Evolutionary conservation across 1,140 invertebrate species (phyloP).

Genomic region (Aphaenogaster ashmeadi): DNA sequence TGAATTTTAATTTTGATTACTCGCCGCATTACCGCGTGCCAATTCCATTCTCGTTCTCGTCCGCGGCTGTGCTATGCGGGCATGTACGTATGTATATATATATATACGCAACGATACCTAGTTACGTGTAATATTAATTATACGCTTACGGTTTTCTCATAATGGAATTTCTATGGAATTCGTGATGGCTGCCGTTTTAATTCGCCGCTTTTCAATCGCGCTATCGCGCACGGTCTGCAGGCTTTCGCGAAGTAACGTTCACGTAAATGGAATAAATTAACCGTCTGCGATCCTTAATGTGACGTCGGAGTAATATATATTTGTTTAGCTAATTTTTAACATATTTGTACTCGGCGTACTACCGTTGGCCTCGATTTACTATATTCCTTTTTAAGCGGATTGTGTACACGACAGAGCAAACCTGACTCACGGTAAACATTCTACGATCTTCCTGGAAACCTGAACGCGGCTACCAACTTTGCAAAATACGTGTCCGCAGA

Average conservation of each 20-base stretch:
- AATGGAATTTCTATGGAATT: slow-evolving; percentile 57
- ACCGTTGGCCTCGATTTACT: slow-evolving; percentile 46
- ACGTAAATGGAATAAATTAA: slow-evolving; percentile 61
- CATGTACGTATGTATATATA: neutral
- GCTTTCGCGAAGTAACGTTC: neutral
- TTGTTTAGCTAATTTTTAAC: slow-evolving; percentile 68
- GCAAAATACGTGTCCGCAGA: slow-evolving; percentile 81
- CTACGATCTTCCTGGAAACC: slow-evolving; percentile 79
- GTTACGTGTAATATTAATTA: slow-evolving; percentile 62
- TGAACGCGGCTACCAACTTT: slow-evolving; percentile 82
- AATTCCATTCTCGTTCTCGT: slow-evolving; percentile 54
- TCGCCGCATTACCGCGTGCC: slow-evolving; percentile 52
- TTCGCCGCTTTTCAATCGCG: slow-evolving; percentile 51
- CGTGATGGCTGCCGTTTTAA: slow-evolving; percentile 24
- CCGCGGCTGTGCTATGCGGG: slow-evolving; percentile 5
- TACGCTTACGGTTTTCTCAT: slow-evolving; percentile 55
- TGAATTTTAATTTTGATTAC: slow-evolving; percentile 82
- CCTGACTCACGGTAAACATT: slow-evolving; percentile 79
- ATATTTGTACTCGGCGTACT: slow-evolving; percentile 64
- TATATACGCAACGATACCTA: slow-evolving; percentile 2
- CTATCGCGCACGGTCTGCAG: slow-evolving; percentile 15
- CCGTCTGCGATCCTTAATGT: slow-evolving; percentile 25
- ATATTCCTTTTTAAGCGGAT: slow-evolving; percentile 64
- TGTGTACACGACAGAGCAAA: slow-evolving; percentile 72
- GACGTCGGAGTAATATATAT: slow-evolving; percentile 36